These are phyloP conservation scores for Penelope pileata DNA, from an alignment of 2,113 vertebrate genomes.

Conservation along the genomic window DNA sequence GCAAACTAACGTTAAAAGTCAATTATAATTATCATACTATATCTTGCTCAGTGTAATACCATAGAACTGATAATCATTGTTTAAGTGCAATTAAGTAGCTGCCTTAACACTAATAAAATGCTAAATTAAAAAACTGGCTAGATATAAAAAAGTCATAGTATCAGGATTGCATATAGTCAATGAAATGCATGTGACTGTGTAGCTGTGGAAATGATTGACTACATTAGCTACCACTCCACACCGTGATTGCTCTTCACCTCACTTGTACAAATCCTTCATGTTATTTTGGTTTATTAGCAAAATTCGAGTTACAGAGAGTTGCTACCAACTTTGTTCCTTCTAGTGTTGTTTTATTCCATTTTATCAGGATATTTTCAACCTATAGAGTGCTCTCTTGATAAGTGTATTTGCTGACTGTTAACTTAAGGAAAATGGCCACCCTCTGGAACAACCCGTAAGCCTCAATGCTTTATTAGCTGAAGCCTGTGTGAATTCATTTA, in stretches of 20 bases:
- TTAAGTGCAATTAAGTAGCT: neutral
- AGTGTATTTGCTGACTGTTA: constrained; percentile 13
- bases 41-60: constrained; percentile 22
- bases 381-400: neutral
- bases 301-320: neutral
- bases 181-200: neutral
- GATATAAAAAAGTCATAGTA: neutral
- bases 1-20: constrained; percentile 24
- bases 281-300: neutral
- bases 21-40: constrained; percentile 29
- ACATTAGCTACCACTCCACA: neutral
- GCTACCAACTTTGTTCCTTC: neutral
- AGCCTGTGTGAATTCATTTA: neutral
- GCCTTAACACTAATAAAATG: neutral
- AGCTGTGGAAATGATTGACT: neutral
- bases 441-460: neutral
- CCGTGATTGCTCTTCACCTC: neutral
- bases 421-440: neutral
- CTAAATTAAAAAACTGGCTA: neutral
- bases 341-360: neutral
- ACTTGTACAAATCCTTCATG: neutral
- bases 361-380: neutral
- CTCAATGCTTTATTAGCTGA: neutral
- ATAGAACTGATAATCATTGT: constrained; percentile 2
- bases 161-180: neutral